Base-by-base conservation (phyloP, 2,888 invertebrate species). In the Anarsia innoxiella region DNA sequence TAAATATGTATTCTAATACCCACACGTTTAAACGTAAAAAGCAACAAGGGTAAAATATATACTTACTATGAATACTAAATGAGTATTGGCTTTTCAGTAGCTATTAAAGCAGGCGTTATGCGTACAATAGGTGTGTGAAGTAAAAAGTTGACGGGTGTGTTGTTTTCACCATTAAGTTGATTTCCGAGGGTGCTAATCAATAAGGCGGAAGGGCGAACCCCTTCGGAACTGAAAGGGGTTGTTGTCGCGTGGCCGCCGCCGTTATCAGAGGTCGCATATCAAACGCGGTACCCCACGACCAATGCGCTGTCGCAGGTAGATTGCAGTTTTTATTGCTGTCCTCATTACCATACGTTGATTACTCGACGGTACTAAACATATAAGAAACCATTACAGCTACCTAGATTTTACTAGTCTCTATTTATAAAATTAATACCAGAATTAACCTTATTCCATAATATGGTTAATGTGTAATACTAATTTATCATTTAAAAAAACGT, bases 171-270 rank as follows among this genome's bases (percentile, higher is more conserved):
- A 66, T 66, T 62, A 62, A 55, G 62, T 56, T 64, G 61, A 73
- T 73, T 64, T 60, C 61, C 56, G 55, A 66, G 68, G 72, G 70
- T 59, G 69, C 59, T 75, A 80, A 83, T 82, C 83, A 79, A 83
- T 83, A 82, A 77, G 73, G 72, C 74, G 73, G 74, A 74, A 79
- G 80, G 79, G 80, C 71, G 68, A 68, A 62, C 71, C 78, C 80
- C 80, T 76, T 70, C 66, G 50, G 52, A 56, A 60, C 57, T 67
- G 53, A 56, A 78, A 80, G 80, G 82, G 82, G 80, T 78, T 76
- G 71, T 66, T 82, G 79, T 77, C 78, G 80, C 74, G 77, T 78
- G 78, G 77, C 64, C 66, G 61, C 53, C 58, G 49, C 51, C 53
- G 72, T 80, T 83, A 83, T 83, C 83, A 70, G 61, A 49, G 63